Evolutionary conservation across 1,140 invertebrate genomes (phyloP).

Genomic region (Drosophila sp.): DNA sequence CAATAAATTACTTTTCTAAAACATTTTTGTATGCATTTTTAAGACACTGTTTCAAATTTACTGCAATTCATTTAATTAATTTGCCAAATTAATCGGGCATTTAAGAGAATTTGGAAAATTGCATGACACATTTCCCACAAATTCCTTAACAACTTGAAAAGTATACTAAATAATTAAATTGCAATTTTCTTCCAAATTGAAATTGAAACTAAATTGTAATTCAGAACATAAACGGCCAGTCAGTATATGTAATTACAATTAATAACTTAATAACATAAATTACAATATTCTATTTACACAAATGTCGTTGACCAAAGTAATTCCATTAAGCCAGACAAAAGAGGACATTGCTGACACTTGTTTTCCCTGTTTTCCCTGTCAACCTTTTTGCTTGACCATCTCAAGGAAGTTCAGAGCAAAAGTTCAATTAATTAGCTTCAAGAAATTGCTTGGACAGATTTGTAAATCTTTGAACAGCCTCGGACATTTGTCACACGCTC

Average conservation of each 20-base stretch:
- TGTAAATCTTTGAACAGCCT: constrained; percentile 63
- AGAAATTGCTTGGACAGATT: constrained; percentile 60
- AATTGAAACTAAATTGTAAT: too few species aligned
- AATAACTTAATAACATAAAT: background rate
- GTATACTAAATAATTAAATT: too few species aligned
- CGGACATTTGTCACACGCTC: constrained; percentile 76
- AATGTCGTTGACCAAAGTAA: constrained; percentile 3
- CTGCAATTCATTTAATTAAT: too few species aligned
- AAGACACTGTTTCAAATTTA: too few species aligned
- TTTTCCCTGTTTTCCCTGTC: background rate
- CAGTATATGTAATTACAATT: background rate
- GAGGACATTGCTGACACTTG: constrained; percentile 22
- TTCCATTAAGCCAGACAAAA: constrained; percentile 17
- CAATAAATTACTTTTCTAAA: too few species aligned
- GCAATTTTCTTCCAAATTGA: too few species aligned
- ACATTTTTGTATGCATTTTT: too few species aligned
- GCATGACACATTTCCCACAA: too few species aligned
- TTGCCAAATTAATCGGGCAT: too few species aligned
- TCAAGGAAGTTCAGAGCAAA: background rate
- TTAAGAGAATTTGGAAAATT: too few species aligned
- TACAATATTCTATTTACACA: constrained; percentile 1
- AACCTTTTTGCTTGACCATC: constrained; percentile 22
- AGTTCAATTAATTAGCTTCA: constrained; percentile 69
- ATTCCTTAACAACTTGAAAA: too few species aligned
- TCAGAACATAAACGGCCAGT: too few species aligned